Percentiles rank a stretch among this genome's conserved stretches.
phyloP scores from a whole-genome alignment of 2,797 vertebrate species.

The Poliocrania exsul region DNA sequence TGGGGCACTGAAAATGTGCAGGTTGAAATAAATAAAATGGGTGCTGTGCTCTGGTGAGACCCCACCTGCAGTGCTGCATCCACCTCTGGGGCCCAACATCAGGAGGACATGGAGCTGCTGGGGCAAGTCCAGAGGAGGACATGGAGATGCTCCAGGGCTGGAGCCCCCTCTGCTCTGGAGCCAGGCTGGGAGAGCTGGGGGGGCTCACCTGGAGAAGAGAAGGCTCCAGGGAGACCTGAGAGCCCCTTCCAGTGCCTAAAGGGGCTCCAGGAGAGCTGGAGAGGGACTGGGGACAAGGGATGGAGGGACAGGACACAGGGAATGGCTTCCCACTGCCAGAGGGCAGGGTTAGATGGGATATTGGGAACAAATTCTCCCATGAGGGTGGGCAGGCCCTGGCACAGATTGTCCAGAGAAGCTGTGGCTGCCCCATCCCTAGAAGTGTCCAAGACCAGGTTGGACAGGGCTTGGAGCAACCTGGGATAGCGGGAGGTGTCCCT shows the following conservation, averaged over 20 bases:
- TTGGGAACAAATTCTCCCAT: rapidly evolving
- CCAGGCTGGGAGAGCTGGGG: neutral
- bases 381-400: rapidly evolving
- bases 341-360: rapidly evolving
- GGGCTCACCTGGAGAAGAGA: rapidly evolving
- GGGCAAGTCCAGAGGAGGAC: neutral
- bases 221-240: rapidly evolving
- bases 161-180: neutral
- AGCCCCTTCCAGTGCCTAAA: rapidly evolving
- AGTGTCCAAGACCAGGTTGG: rapidly evolving
- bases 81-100: neutral
- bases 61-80: neutral
- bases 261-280: neutral
- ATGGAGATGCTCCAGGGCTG: neutral
- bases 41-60: neutral
- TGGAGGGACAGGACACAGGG: neutral
- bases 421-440: neutral
- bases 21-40: neutral
- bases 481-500: rapidly evolving
- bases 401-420: neutral
- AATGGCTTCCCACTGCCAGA: neutral
- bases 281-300: rapidly evolving
- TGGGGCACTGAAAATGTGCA: neutral
- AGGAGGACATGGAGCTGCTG: neutral
- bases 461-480: rapidly evolving